Evolutionary conservation across 2,888 invertebrate genomes (phyloP).

Genomic region (Odiellus spinosus): DNA sequence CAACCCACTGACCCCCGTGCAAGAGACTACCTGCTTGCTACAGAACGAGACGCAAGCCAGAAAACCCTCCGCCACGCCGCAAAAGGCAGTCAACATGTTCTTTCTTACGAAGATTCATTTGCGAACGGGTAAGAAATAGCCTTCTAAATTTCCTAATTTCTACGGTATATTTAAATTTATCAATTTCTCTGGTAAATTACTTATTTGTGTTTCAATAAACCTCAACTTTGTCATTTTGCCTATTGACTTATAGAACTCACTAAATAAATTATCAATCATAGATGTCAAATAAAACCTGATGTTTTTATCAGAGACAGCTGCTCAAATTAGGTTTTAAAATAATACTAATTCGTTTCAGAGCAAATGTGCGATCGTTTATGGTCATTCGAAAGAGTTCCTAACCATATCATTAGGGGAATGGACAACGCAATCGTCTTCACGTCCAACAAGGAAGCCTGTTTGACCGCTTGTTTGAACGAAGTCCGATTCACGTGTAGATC

Average conservation of each 20-base stretch:
- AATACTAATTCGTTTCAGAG: too few species aligned
- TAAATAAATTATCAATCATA: too few species aligned
- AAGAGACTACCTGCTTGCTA: constrained; percentile 75
- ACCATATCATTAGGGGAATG: constrained; percentile 73
- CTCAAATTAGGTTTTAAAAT: too few species aligned
- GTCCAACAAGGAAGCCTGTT: constrained; percentile 81
- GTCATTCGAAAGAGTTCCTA: constrained; percentile 84
- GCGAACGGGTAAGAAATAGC: constrained; percentile 43
- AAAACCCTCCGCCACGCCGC: constrained; percentile 67
- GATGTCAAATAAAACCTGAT: too few species aligned
- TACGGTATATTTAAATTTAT: not conserved
- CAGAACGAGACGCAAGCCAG: constrained; percentile 84
- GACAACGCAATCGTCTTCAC: constrained; percentile 86
- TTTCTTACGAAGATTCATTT: constrained; percentile 87
- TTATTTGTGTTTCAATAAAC: not conserved
- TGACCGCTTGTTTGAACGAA: constrained; percentile 82
- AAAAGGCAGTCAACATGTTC: constrained; percentile 73
- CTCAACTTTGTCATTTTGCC: not conserved
- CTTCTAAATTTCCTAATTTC: not conserved
- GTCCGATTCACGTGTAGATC: constrained; percentile 81
- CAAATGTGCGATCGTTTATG: constrained; percentile 80
- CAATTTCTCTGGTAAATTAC: not conserved
- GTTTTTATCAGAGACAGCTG: too few species aligned
- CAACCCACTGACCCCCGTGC: constrained; percentile 77
- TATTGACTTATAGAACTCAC: too few species aligned